Base-by-base conservation (phyloP, 2,797 vertebrate species). In the Setipinna tenuifilis region DNA sequence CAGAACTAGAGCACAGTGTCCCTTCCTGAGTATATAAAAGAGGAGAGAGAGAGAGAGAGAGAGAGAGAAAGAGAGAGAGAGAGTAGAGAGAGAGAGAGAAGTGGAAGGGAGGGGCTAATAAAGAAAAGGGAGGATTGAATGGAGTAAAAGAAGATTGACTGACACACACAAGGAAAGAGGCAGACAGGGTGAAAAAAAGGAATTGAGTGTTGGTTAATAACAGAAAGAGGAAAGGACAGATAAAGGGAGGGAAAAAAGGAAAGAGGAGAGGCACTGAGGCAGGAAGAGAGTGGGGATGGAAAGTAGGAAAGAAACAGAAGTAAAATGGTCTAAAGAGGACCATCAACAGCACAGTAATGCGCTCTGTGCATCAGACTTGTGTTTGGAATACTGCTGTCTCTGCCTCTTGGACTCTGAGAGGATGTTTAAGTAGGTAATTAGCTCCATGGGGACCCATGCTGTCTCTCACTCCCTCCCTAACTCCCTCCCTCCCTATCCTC, bases 341-440 rank as follows among this genome's bases (percentile, higher is more conserved):
- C 59, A n/a, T 61, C 59, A 21, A 14, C 62, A 25, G 68, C 68
- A 35, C 28, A 75, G 28, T 75, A 16, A 35, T 41, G 17, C 19
- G 17, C 14, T 78, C 71, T 78, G 0, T 31, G 14, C 65, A 28
- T 71, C 28, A 16, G 28, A 31, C 65, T 16, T 44, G 71, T 78
- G 31, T 78, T 19, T 78, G 31, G 71, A 78, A 44, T 14, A 11
- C 7, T 68, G 25, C 68, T 35, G 31, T 41, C 31, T 35, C 3
- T 41, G 35, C 41, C 9, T 78, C 71, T 44, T 21, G 50, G 50
- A 14, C 41, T 21, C 57, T 85, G 25, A 50, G 48, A 84, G 85
- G 83, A 75, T 68, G 12, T 62, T 65, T 59, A 59, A 62, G 78
- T 46, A 83, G 19, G 78, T 89, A 89, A 90, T 88, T 62, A 84